phyloP scores from a whole-genome alignment of 2,113 vertebrate genomes.

The Oncorhynchus keta region DNA sequence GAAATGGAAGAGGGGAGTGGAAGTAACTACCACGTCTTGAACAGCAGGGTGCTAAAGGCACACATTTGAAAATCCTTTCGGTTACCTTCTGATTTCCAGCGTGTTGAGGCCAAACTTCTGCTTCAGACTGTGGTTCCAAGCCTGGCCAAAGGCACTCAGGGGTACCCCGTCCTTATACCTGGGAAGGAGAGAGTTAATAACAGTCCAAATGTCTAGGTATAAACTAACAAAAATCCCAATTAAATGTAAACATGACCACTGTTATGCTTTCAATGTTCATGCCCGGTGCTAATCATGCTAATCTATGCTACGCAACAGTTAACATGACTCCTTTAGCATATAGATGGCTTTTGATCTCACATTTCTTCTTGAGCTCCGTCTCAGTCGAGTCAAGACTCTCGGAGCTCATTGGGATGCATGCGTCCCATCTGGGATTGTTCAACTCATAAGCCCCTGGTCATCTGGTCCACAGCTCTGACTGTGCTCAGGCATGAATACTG shows the following conservation, averaged over 20 bases:
- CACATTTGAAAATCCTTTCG: not conserved
- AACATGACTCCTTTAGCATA: slow-evolving; percentile 13
- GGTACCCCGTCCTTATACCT: slow-evolving; percentile 87
- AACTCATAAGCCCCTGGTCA: slow-evolving; percentile 42
- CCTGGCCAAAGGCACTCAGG: slow-evolving; percentile 70
- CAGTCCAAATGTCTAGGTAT: not conserved
- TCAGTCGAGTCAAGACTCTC: slow-evolving; percentile 39
- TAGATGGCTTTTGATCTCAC: slow-evolving; percentile 34
- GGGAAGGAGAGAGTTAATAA: slow-evolving; percentile 21
- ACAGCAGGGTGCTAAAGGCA: not conserved
- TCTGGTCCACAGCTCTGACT: slow-evolving; percentile 22
- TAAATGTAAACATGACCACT: too few relatives aligned
- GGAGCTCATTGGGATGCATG: slow-evolving; percentile 38
- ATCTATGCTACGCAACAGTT: slow-evolving; percentile 29
- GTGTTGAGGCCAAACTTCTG: slow-evolving; percentile 81
- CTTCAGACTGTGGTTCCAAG: slow-evolving; percentile 84
- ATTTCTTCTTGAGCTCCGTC: slow-evolving; percentile 41
- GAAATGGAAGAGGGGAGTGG: not conserved
- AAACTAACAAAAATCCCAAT: slow-evolving; percentile 2
- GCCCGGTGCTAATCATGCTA: not conserved
- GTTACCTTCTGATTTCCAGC: slow-evolving; percentile 88
- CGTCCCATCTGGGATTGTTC: slow-evolving; percentile 37
- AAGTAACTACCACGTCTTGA: not conserved
- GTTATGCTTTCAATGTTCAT: slow-evolving; percentile 5
- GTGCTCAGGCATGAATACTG: slow-evolving; percentile 38